Conservation (phyloP, 2,113 vertebrate genomes). For the Embiotoca jacksoni region DNA sequence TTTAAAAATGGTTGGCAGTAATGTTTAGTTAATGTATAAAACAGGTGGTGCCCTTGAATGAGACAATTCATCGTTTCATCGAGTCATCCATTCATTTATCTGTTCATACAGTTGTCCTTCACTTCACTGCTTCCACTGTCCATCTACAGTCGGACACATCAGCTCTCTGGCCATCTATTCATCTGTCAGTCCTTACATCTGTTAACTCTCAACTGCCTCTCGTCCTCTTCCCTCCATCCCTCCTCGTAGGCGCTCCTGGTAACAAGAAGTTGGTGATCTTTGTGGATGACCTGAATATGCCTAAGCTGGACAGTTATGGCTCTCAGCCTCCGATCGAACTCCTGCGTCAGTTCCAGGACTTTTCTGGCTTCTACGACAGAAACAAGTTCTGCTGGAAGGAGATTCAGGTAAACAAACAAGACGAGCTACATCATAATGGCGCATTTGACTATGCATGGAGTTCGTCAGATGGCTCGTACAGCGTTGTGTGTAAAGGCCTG, state of each 20-base stretch:
- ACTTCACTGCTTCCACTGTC: background rate
- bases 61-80: no score
- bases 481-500: no score
- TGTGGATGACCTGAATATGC: constrained; percentile 92
- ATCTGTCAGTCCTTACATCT: background rate
- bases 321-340: constrained; percentile 91
- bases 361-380: constrained; percentile 89
- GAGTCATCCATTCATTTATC: background rate
- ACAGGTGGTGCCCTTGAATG: background rate
- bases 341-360: constrained; percentile 90
- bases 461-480: no score
- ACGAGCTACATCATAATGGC: background rate
- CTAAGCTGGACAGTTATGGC: constrained; percentile 88
- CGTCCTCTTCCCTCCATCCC: accelerated
- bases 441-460: no score
- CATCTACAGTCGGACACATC: background rate
- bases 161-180: background rate
- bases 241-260: constrained; percentile 82
- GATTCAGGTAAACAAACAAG: constrained; percentile 81
- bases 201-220: background rate
- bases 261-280: constrained; percentile 89
- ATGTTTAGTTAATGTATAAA: background rate
- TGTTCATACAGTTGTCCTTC: background rate
- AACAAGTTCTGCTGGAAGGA: constrained; percentile 90
- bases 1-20: background rate